phyloP scores from a whole-genome alignment of 2,797 vertebrate genomes.

The Coendou prehensilis region DNA sequence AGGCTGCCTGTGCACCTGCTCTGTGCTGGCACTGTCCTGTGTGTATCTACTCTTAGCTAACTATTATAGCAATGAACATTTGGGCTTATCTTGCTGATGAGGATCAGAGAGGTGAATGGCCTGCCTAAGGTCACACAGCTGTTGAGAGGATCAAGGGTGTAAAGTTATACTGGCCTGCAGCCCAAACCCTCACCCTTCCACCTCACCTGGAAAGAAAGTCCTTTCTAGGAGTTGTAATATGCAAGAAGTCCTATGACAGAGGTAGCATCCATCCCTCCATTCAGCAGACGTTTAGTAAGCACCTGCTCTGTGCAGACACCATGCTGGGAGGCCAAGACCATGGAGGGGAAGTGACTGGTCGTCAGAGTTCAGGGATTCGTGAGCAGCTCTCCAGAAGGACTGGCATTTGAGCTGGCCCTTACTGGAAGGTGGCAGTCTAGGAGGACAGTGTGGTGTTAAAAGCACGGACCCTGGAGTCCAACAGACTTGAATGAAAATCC shows the following conservation, averaged over 20 bases:
- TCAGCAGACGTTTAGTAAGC: background rate
- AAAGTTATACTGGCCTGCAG: background rate
- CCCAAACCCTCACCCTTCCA: background rate
- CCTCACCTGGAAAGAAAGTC: background rate
- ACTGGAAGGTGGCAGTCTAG: background rate
- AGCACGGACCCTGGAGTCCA: background rate
- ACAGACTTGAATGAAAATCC: background rate
- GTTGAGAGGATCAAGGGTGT: background rate
- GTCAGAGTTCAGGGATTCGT: background rate
- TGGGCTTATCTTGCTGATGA: background rate
- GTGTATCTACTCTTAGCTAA: rapidly evolving
- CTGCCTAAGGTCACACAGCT: background rate
- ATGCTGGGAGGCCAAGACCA: background rate
- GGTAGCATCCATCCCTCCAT: background rate
- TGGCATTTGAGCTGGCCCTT: background rate
- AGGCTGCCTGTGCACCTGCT: background rate
- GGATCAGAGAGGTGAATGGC: background rate
- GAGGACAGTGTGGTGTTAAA: background rate
- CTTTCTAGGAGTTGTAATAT: rapidly evolving
- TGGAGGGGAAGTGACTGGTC: background rate
- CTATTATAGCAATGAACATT: rapidly evolving
- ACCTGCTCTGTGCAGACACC: background rate
- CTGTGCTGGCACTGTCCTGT: background rate
- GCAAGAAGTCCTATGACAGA: rapidly evolving
- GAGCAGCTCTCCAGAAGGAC: background rate